Conservation (phyloP, 2,888 invertebrate species). For the Phrixothrix hirtus region DNA sequence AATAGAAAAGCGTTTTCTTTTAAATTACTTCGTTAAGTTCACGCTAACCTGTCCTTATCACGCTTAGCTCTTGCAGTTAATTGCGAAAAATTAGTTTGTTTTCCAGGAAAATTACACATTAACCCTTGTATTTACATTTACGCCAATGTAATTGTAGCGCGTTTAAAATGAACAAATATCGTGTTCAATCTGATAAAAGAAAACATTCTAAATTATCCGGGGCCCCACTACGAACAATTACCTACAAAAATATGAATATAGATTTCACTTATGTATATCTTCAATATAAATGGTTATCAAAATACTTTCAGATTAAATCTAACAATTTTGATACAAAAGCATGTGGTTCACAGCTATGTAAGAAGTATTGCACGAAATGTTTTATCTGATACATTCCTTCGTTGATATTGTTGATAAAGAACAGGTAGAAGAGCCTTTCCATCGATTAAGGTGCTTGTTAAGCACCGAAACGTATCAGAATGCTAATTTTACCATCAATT, state of each 20-base stretch:
- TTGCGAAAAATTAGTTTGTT: constrained; percentile 24
- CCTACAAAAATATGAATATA: constrained; percentile 20
- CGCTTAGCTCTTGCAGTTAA: constrained; percentile 16
- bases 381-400: constrained; percentile 15
- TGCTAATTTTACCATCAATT: constrained; percentile 14
- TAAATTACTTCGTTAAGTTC: constrained; percentile 6
- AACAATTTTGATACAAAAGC: constrained; percentile 13
- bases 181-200: constrained; percentile 32
- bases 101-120: constrained; percentile 25
- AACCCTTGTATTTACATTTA: constrained; percentile 20
- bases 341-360: constrained; percentile 8
- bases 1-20: neutral
- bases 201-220: constrained; percentile 31
- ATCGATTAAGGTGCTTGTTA: constrained; percentile 3
- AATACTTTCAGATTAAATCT: constrained; percentile 21
- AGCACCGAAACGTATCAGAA: constrained; percentile 11
- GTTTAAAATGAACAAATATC: constrained; percentile 32
- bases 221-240: constrained; percentile 25
- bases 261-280: constrained; percentile 7
- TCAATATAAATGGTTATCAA: constrained; percentile 6
- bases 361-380: constrained; percentile 19
- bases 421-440: constrained; percentile 13
- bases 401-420: constrained; percentile 11
- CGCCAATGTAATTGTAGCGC: constrained; percentile 14
- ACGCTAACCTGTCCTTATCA: constrained; percentile 21